Base-by-base conservation (phyloP, 2,888 invertebrate genomes). In the Branchellion lobata region DNA sequence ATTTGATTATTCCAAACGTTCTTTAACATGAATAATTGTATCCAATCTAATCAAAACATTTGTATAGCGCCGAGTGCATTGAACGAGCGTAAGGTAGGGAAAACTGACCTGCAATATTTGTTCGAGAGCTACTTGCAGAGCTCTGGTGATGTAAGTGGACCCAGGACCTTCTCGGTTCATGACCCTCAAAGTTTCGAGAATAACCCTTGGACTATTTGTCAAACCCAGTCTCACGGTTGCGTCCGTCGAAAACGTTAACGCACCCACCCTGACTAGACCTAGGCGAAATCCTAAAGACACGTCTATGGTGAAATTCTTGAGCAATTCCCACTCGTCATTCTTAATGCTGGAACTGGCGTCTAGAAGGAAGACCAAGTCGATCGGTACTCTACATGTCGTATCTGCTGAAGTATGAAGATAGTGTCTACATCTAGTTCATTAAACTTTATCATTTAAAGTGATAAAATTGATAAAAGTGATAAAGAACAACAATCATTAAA, bases 271-370 rank as follows among this genome's bases (percentile, higher is more conserved):
- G 18, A 57, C 61, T 14, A 57, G 8, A 5, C 61, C 61, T n/a
- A 57, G 5, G 3, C 36, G 29, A 8, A 73, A n/a, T 3, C 27
- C 24, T 47, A 24, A 14, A 2, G 34, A 24, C 3, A 73, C 73
- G 40, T 27, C 21, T 11, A 8, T 40, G 2, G n/a, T 40, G 47
- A 73, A 73, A n/a, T 73, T n/a, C 27, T 73, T 73, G 29, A 73
- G 24, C 14, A 24, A 14, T 24, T 40, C 40, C 73, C 73, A 73
- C 5, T 73, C 73, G 21, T 36, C 21, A 24, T 73, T 47, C 36
- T 5, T 40, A 21, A 73, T 73, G 47, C 47, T 73, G 27, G 73
- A 73, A 40, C 47, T 73, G 33, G 73, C 5, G 34, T 73, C 73
- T 2, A 73, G 27, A 2, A 73, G 27, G 34, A 73, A 73, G 14